Evolutionary conservation across 2,113 vertebrate species (phyloP).

Genomic region (Laticauda laticaudata): DNA sequence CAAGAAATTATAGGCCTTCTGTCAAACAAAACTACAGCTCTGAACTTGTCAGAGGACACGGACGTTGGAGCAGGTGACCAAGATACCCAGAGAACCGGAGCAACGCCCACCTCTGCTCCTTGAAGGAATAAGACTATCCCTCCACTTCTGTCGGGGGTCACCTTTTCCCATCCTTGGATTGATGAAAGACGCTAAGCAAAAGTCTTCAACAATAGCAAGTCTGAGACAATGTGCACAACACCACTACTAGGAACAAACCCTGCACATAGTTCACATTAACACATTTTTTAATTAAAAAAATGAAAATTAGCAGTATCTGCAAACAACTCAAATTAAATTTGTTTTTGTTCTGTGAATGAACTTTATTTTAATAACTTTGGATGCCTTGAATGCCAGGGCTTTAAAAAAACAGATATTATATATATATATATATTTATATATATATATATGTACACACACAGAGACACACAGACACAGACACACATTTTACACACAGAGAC

Average conservation of each 20-base stretch:
- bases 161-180: slow-evolving; percentile 44
- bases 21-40: slow-evolving; percentile 82
- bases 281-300: slow-evolving; percentile 86
- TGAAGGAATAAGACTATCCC: slow-evolving; percentile 51
- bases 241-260: slow-evolving; percentile 78
- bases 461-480: slow-evolving; percentile 65
- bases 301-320: slow-evolving; percentile 90
- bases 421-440: slow-evolving; percentile 80
- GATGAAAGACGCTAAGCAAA: slow-evolving; percentile 60
- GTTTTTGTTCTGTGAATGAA: slow-evolving; percentile 89
- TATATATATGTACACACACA: slow-evolving; percentile 71
- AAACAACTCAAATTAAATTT: slow-evolving; percentile 84
- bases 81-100: slow-evolving; percentile 85
- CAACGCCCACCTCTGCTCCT: slow-evolving; percentile 80
- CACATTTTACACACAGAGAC: not conserved
- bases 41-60: slow-evolving; percentile 83
- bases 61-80: slow-evolving; percentile 74
- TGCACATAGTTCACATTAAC: slow-evolving; percentile 84
- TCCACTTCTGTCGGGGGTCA: slow-evolving; percentile 43
- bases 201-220: slow-evolving; percentile 63
- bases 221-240: slow-evolving; percentile 78
- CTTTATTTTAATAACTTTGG: slow-evolving; percentile 85
- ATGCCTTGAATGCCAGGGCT: slow-evolving; percentile 87
- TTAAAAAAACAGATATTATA: slow-evolving; percentile 81
- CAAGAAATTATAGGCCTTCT: slow-evolving; percentile 87